phyloP scores from a whole-genome alignment of 2,888 invertebrate species.

The Drosophila anceps region DNA sequence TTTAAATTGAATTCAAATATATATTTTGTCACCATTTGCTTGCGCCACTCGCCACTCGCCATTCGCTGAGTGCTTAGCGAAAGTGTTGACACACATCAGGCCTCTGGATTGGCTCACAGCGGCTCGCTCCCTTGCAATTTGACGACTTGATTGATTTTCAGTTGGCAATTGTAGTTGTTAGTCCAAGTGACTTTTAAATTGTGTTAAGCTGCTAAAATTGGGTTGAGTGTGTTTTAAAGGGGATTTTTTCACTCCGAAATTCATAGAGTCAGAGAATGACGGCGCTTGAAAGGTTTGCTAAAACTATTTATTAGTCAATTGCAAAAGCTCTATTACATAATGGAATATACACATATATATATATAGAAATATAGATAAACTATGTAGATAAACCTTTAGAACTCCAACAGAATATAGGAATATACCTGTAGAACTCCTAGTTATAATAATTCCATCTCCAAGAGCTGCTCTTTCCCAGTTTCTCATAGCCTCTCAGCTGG shows the following conservation, averaged over 20 bases:
- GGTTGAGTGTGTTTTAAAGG: slow-evolving; percentile 13
- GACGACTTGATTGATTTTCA: slow-evolving; percentile 41
- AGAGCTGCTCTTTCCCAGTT: no score
- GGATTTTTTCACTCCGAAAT: background rate
- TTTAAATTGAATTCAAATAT: slow-evolving; percentile 28
- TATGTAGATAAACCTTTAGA: background rate
- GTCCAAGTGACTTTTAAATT: slow-evolving; percentile 56
- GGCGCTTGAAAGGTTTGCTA: slow-evolving; percentile 1
- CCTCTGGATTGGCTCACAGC: background rate
- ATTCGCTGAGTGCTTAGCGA: slow-evolving; percentile 38
- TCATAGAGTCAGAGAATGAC: background rate
- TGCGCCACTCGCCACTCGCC: slow-evolving; percentile 36
- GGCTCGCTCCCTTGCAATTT: slow-evolving; percentile 7
- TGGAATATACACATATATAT: background rate
- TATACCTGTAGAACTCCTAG: background rate
- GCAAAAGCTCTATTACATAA: background rate
- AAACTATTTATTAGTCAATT: slow-evolving; percentile 11
- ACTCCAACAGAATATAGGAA: no score
- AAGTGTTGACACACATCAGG: slow-evolving; percentile 23
- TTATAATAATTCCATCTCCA: background rate
- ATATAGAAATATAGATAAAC: background rate
- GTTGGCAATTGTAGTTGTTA: slow-evolving; percentile 50
- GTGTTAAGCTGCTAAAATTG: slow-evolving; percentile 38
- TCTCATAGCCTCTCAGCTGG: background rate
- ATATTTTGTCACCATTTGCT: slow-evolving; percentile 62